Conservation (phyloP, 2,797 vertebrate species). For the Pterois miles region DNA sequence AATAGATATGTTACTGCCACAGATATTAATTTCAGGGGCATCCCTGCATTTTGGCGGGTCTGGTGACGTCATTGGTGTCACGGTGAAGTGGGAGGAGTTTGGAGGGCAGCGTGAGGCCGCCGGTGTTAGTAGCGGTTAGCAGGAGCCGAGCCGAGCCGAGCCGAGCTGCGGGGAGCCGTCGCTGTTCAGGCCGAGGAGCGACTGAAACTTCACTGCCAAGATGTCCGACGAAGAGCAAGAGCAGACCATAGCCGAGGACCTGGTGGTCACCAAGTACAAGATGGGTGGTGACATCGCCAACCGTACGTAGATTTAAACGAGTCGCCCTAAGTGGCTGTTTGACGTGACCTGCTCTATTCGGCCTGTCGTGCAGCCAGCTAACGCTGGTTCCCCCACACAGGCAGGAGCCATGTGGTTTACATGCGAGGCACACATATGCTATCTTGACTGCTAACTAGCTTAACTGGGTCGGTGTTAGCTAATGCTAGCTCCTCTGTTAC, state of each 20-base stretch:
- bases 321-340: not conserved
- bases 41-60: slow-evolving; percentile 48
- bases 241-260: slow-evolving; percentile 91
- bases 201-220: slow-evolving; percentile 68
- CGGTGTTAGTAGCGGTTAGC: not conserved
- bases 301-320: slow-evolving; percentile 79
- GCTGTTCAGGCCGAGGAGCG: slow-evolving; percentile 17
- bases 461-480: not conserved
- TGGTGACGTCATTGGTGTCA: not conserved
- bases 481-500: not conserved
- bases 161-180: not conserved
- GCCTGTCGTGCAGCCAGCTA: slow-evolving; percentile 47
- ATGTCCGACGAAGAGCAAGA: slow-evolving; percentile 94
- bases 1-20: not conserved
- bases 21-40: not conserved
- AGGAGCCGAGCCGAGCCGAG: not conserved
- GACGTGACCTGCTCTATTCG: slow-evolving; percentile 13
- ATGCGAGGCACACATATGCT: slow-evolving; percentile 48
- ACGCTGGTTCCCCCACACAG: not conserved
- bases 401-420: slow-evolving; percentile 72
- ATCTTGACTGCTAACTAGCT: slow-evolving; percentile 10
- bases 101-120: slow-evolving; percentile 12
- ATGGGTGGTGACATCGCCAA: slow-evolving; percentile 93
- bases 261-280: slow-evolving; percentile 94
- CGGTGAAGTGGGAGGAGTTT: slow-evolving; percentile 38